Evolutionary conservation across 2,888 invertebrate genomes (phyloP), one percentile per base, ranked within the genome.

Genomic region (Drosophila cracens): DNA sequence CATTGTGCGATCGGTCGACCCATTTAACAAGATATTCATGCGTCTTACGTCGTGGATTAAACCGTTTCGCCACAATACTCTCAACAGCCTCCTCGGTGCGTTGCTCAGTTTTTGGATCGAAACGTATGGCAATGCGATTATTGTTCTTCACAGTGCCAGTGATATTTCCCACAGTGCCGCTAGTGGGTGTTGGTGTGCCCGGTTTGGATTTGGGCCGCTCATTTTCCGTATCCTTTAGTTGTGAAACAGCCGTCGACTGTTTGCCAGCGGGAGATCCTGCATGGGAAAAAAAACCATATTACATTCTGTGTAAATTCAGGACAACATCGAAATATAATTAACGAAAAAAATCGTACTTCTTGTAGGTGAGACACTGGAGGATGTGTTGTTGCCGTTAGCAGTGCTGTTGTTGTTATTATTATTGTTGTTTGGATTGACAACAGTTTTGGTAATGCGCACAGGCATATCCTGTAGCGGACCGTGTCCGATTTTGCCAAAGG

Each of bases 1-100:
- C 95, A 72, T 96, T 96, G 95, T 96, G 95, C 31, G 96, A 94
- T 85, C 96, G 96, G 56, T 96, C 96, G 91, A 97, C 97, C 97
- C 97, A 97, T 92, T 97, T 97, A 58, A 97, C 95, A 87, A 97
- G 94, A 93, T 97, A 97, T 93, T 97, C 97, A 80, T 96, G 96
- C 86, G 95, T 96, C 91, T 96, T 96, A 76, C 95, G 94, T 21
- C 96, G 94, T 10, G 97, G 96, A 94, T 97, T 97, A 92, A 96
- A 97, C 51, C 97, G 94, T 93, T 97, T 97, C 36, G 97, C 97
- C 54, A 97, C 94, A 74, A 97, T 97, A 93, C 96, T 97, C 92
- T 97, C 97, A 0, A 97, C 96, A 1, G 95, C 95, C 90, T 95
- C 96, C 91, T 97, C 96, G 70, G 95, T 80, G 2, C 85, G 81